Evolutionary conservation across 2,113 vertebrate genomes (phyloP).

Genomic region (Chamaetylas fuelleborni): DNA sequence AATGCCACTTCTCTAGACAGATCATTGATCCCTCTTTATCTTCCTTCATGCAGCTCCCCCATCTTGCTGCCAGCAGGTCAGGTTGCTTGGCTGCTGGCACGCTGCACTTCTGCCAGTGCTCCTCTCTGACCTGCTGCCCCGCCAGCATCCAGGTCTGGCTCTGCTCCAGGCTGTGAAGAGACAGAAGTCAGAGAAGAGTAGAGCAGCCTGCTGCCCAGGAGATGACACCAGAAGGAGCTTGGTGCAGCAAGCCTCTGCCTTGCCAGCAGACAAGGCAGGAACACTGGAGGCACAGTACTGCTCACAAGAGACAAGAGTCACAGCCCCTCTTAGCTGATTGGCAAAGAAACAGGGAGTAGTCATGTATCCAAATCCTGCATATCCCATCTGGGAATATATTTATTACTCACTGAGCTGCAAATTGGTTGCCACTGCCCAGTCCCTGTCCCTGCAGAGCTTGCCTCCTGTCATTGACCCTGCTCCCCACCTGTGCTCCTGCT

Average conservation of each 20-base stretch:
- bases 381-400: background rate
- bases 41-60: background rate
- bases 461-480: background rate
- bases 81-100: background rate
- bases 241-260: background rate
- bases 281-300: background rate
- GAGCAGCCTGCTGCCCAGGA: background rate
- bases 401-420: background rate
- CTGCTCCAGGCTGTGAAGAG: background rate
- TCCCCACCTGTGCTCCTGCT: background rate
- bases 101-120: background rate
- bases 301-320: background rate
- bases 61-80: background rate
- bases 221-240: background rate
- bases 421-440: fast-evolving
- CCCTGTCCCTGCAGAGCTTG: background rate
- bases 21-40: background rate
- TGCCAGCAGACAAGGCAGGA: background rate
- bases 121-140: background rate
- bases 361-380: fast-evolving
- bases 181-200: background rate
- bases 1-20: background rate
- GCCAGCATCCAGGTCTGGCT: background rate
- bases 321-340: background rate
- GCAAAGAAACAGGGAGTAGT: background rate